phyloP scores from a whole-genome alignment of 2,113 vertebrate genomes.

The Elachura formosa region DNA sequence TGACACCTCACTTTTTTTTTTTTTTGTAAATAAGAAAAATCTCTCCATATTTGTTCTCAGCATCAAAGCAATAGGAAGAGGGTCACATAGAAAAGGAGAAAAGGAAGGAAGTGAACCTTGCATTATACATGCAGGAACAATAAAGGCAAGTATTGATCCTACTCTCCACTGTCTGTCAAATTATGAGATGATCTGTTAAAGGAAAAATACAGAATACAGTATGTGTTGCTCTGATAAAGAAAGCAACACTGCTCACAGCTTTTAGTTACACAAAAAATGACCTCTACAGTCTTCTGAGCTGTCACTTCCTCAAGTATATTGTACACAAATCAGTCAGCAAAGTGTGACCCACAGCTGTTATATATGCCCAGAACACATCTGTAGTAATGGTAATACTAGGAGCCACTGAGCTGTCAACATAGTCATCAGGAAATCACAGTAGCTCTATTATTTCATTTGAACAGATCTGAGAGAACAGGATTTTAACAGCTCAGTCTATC shows the following conservation, averaged over 20 bases:
- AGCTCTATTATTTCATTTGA: background rate
- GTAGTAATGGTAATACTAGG: background rate
- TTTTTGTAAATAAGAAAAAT: background rate
- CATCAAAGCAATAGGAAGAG: background rate
- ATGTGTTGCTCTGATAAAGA: background rate
- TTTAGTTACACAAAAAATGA: background rate
- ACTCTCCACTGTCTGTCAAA: background rate
- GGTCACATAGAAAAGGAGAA: background rate
- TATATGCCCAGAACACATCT: background rate
- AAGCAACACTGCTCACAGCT: background rate
- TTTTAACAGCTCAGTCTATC: background rate
- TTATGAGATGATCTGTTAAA: background rate
- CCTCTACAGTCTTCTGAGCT: background rate
- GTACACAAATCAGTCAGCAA: background rate
- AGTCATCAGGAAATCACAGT: background rate
- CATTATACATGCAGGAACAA: background rate
- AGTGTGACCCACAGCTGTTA: background rate
- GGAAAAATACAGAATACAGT: background rate
- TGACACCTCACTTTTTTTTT: accelerated
- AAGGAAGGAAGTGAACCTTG: background rate
- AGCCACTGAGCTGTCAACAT: background rate
- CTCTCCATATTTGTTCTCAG: background rate
- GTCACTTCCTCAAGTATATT: background rate
- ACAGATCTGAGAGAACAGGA: background rate
- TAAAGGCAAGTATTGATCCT: background rate